These are phyloP conservation scores for Pangasius krempfi DNA, from an alignment of 2,797 vertebrate genomes.

Conservation along the genomic window DNA sequence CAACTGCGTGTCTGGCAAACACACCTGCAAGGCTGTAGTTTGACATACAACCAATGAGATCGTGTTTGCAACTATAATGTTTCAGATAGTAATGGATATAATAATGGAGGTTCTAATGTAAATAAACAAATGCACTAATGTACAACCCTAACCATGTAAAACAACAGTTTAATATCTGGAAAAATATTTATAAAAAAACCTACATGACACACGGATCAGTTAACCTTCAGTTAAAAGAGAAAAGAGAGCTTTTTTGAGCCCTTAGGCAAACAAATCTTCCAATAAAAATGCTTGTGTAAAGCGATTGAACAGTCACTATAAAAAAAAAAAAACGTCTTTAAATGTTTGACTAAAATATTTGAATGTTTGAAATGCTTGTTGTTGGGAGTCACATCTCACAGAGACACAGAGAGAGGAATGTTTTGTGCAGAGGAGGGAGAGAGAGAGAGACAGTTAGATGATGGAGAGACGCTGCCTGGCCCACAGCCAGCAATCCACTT, in stretches of 20 bases:
- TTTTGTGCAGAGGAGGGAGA: conserved; percentile 12
- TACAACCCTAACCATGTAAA: background rate
- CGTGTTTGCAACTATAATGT: conserved; percentile 12
- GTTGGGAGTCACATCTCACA: conserved; percentile 1
- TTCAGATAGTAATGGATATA: conserved; percentile 4
- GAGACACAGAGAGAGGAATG: conserved; percentile 29
- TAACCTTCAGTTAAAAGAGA: background rate
- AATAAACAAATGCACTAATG: conserved; percentile 1
- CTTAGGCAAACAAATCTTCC: background rate
- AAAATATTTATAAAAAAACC: background rate
- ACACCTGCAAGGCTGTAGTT: conserved; percentile 47
- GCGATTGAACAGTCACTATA: background rate
- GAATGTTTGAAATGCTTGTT: conserved; percentile 35
- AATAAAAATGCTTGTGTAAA: background rate
- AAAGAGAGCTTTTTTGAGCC: background rate
- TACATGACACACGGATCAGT: background rate
- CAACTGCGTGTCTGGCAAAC: conserved; percentile 56
- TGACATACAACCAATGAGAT: conserved; percentile 24
- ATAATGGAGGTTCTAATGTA: conserved; percentile 17
- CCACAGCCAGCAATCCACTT: conserved; percentile 76
- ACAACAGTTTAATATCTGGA: background rate
- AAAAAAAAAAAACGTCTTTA: background rate
- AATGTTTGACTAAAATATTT: conserved; percentile 13
- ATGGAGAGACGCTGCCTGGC: conserved; percentile 60
- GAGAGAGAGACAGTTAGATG: conserved; percentile 20